Base-by-base conservation (phyloP, 2,797 vertebrate genomes). In the Lateolabrax maculatus region DNA sequence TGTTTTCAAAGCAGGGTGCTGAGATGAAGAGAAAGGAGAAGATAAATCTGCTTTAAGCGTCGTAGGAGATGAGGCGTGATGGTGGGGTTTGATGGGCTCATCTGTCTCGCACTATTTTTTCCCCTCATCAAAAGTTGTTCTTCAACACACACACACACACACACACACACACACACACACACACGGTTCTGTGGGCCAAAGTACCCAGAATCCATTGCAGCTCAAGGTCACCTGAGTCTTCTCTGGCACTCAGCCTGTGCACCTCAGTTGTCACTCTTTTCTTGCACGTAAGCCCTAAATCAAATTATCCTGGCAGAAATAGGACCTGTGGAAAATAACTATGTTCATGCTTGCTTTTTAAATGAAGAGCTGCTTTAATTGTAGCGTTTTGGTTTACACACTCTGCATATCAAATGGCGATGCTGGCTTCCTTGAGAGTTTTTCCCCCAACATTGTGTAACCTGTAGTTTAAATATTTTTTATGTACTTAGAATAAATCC, bases 401-500 rank as follows among this genome's bases (percentile, higher is more conserved):
- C 11, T 5, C 16, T 29, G 34, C 36, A 31, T 34, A 53, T 11
- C 66, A 76, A 82, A 85, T 43, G 36, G 52, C 19, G 18, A 49
- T 56, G 55, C 44, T 1, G 49, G 51, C 67, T 72, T 74, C 48
- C 70, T 80, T 9, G 0, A 58, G 39, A 71, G 62, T 49, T 53
- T 48, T 23, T 53, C 64, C 60, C 52, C 53, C 52, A 34, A 74
- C 46, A 67, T 80, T 86, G 80, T 85, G 41, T 63, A 75, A 86
- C 77, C 76, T 68, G 72, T 60, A 52, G 53, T 86, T 87, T 90
- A 85, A 88, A 92, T 81, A 83, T 86, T 84, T 71, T 90, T 91
- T 86, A 92, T 84, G 86, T 85, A 61, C 87, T 91, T 61, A 71
- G 77, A 89, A 84, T 85, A 93, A 95, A 95, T 94, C 92, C 90